A percentile compares a stretch with the other conserved stretches of the same genome.
Conservation (phyloP, 2,797 vertebrate genomes). For the Threskiornis aethiopicus region DNA sequence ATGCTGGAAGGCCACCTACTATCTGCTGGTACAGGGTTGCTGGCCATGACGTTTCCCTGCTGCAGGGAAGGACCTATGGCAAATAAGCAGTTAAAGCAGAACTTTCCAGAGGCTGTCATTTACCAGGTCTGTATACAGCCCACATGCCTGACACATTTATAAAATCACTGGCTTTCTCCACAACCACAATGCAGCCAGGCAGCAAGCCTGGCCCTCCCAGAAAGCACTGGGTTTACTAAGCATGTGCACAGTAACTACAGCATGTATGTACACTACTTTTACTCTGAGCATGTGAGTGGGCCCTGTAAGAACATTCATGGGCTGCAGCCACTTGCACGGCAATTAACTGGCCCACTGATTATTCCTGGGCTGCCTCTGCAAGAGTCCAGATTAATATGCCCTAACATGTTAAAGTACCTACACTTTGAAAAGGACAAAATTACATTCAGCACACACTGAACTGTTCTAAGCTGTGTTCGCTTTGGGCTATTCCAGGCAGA, state of each 20-base stretch:
- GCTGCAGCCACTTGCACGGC: neutral
- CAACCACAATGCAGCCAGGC: neutral
- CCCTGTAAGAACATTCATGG: neutral
- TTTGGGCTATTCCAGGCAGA: neutral
- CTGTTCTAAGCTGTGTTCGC: neutral
- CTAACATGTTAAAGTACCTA: neutral
- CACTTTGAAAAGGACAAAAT: neutral
- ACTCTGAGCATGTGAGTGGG: neutral
- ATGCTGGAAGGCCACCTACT: neutral
- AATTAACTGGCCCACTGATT: neutral
- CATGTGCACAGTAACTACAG: neutral
- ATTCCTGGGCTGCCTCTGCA: neutral
- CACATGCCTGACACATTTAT: neutral
- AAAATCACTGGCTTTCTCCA: neutral
- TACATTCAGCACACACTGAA: neutral
- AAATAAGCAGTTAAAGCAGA: neutral
- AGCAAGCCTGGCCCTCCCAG: neutral
- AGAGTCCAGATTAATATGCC: neutral
- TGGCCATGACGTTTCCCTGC: accelerated
- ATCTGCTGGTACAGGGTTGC: neutral
- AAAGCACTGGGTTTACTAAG: neutral
- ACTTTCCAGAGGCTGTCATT: neutral
- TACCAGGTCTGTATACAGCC: neutral
- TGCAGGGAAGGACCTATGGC: neutral
- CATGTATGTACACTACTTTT: neutral